Percentiles rank a stretch among this genome's conserved stretches.
Evolutionary conservation across 2,113 vertebrate species (phyloP).

Genomic region (Ammospiza caudacuta): DNA sequence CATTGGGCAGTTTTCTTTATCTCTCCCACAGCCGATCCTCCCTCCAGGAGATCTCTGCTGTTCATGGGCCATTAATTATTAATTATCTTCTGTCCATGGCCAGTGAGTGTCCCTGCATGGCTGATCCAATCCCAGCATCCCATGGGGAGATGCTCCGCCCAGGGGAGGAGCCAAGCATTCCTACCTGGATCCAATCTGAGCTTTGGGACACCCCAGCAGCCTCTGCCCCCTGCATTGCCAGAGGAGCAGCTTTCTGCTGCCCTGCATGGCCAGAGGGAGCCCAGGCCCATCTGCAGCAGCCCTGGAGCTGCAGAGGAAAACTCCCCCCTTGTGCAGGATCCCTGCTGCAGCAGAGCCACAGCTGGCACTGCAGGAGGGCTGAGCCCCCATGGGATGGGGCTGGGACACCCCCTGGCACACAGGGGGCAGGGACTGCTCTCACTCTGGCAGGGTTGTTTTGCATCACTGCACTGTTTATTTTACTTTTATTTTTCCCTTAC

Average conservation of each 20-base stretch:
- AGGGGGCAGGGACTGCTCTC: fast-evolving
- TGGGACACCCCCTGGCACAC: neutral
- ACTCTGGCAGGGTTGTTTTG: neutral
- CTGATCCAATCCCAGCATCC: neutral
- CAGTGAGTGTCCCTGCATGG: neutral
- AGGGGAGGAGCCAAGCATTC: neutral
- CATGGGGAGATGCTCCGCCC: neutral
- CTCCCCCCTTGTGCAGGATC: neutral
- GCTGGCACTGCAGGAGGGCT: neutral
- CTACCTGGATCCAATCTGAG: neutral
- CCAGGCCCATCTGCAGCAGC: too few relatives aligned
- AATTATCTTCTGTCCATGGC: neutral
- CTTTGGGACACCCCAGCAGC: neutral
- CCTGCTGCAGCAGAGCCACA: neutral
- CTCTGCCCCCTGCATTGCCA: too few relatives aligned
- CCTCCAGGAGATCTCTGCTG: neutral
- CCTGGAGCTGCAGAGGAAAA: neutral
- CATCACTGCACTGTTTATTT: neutral
- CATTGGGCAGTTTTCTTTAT: neutral
- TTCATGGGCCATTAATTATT: neutral
- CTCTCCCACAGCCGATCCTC: neutral
- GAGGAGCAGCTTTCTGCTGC: too few relatives aligned
- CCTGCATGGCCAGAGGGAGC: too few relatives aligned
- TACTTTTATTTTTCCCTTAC: neutral
- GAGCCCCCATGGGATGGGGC: neutral